Conservation (phyloP, 2,797 vertebrate species). For the Gymnodraco acuticeps region DNA sequence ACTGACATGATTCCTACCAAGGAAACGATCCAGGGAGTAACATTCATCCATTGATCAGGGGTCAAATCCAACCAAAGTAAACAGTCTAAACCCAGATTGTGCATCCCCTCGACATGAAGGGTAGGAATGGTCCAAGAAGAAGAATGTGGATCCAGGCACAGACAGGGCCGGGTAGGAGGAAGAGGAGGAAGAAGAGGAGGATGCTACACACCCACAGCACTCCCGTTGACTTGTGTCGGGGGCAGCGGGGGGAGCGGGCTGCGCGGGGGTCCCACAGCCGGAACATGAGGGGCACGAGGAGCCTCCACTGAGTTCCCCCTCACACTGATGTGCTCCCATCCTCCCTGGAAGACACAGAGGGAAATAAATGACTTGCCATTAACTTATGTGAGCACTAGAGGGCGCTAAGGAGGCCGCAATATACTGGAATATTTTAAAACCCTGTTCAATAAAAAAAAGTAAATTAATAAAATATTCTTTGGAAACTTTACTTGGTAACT, state of each 20-base stretch:
- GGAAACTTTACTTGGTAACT: no score
- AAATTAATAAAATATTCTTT: no score
- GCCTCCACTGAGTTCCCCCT: conserved; percentile 89
- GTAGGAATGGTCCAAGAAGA: conserved; percentile 36
- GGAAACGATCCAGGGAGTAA: conserved; percentile 29
- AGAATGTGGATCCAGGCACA: conserved; percentile 63
- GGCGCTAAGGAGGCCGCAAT: neutral
- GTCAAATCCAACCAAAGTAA: conserved; percentile 30
- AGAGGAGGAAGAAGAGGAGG: neutral
- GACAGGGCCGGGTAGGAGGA: conserved; percentile 24
- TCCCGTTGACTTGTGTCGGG: conserved; percentile 81
- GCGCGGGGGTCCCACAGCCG: conserved; percentile 51
- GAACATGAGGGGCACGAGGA: conserved; percentile 57
- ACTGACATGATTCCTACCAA: conserved; percentile 15
- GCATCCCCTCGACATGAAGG: conserved; percentile 54
- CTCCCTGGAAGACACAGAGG: conserved; percentile 85
- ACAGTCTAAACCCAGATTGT: conserved; percentile 52
- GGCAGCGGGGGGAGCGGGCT: conserved; percentile 59
- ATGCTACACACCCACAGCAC: conserved; percentile 75
- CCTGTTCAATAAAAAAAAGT: no score
- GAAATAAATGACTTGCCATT: neutral
- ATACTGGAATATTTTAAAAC: neutral
- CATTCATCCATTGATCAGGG: conserved; percentile 57
- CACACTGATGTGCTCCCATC: conserved; percentile 94
- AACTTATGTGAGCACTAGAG: conserved; percentile 16